Percentiles rank a stretch among this genome's conserved stretches.
Evolutionary conservation across 2,888 invertebrate species (phyloP).

Genomic region (Idaea biselata): DNA sequence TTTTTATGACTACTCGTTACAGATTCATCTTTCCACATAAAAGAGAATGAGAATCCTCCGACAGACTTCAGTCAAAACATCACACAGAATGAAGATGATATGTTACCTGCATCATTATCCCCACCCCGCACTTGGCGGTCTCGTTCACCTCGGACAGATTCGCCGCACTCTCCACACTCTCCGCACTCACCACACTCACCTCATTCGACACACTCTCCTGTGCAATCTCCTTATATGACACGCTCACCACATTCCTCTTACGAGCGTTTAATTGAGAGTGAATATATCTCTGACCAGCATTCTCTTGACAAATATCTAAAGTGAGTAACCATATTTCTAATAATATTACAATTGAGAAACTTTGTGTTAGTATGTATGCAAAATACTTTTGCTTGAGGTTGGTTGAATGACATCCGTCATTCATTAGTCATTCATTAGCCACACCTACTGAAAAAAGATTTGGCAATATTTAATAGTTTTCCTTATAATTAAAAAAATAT

Average conservation of each 20-base stretch:
- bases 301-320: constrained; percentile 2
- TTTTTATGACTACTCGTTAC: not conserved
- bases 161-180: not conserved
- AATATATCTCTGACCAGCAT: not conserved
- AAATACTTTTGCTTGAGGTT: too few species aligned
- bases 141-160: constrained; percentile 10
- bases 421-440: too few species aligned
- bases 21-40: constrained; percentile 4
- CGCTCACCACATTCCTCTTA: constrained; percentile 11
- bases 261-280: not conserved
- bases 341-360: too few species aligned
- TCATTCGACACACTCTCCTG: constrained; percentile 7
- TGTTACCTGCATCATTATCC: constrained; percentile 13
- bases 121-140: constrained; percentile 40
- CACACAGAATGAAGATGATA: not conserved
- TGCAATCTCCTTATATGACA: constrained; percentile 11
- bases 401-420: too few species aligned
- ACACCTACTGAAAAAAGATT: too few species aligned
- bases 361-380: too few species aligned
- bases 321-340: not conserved
- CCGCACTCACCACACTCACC: constrained; percentile 14
- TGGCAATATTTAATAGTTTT: too few species aligned
- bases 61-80: not conserved
- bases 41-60: not conserved
- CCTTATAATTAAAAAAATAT: too few species aligned